Evolutionary conservation across 1,140 invertebrate genomes (phyloP).

Genomic region (Heterodera schachtii): DNA sequence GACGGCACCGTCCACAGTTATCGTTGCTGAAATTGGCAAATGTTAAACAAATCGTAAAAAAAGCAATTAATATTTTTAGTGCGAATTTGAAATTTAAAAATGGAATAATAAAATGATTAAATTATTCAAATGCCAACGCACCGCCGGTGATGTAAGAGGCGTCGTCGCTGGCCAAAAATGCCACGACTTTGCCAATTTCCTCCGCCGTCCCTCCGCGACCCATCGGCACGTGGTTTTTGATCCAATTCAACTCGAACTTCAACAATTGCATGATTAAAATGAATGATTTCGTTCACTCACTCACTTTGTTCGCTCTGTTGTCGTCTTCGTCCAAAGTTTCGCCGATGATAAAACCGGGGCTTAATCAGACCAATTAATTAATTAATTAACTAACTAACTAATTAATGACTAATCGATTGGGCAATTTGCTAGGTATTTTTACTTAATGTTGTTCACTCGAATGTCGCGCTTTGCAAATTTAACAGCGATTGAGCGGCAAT

Average conservation of each 20-base stretch:
- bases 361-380: not conserved
- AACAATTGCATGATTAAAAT: constrained; percentile 3
- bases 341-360: constrained; percentile 37
- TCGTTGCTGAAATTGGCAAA: constrained; percentile 11
- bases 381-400: not conserved
- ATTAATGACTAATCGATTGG: not conserved
- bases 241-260: constrained; percentile 42
- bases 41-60: not conserved
- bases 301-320: constrained; percentile 33
- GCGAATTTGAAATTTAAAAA: no score
- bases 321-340: constrained; percentile 31
- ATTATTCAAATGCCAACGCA: not conserved
- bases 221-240: constrained; percentile 47
- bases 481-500: constrained; percentile 29
- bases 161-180: constrained; percentile 39
- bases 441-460: constrained; percentile 33
- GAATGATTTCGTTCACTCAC: not conserved
- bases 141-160: constrained; percentile 30
- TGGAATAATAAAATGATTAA: not conserved
- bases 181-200: constrained; percentile 37
- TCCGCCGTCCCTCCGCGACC: constrained; percentile 28
- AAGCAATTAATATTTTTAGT: no score
- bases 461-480: constrained; percentile 29
- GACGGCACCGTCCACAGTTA: constrained; percentile 28
- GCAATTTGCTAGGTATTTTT: not conserved